Percentiles rank a stretch among this genome's conserved stretches.
These are phyloP conservation scores for Allophyes oxyacanthae DNA, from an alignment of 2,888 invertebrate genomes.

Conservation along the genomic window DNA sequence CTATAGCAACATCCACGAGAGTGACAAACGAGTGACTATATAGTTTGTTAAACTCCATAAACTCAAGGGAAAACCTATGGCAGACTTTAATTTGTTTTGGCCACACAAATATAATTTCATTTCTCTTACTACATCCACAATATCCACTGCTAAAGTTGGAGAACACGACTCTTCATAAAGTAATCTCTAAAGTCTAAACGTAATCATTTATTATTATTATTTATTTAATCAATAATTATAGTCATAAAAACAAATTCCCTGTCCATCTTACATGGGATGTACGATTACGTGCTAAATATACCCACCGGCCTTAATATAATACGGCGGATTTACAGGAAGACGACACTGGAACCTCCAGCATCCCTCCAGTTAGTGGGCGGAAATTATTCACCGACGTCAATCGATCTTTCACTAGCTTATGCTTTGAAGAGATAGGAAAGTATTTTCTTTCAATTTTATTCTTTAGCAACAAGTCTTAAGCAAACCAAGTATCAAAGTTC, in stretches of 20 bases:
- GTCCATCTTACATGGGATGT: constrained; percentile 14
- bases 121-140: too few relatives aligned
- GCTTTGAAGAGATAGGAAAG: constrained; percentile 3
- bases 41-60: too few relatives aligned
- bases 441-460: constrained; percentile 4
- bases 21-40: too few relatives aligned
- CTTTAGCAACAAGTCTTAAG: constrained; percentile 46
- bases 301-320: constrained; percentile 3
- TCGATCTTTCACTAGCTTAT: constrained; percentile 12
- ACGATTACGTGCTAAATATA: constrained; percentile 3
- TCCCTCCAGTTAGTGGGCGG: constrained; percentile 21
- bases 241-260: background rate
- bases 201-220: too few relatives aligned
- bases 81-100: too few relatives aligned
- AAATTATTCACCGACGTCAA: constrained; percentile 35
- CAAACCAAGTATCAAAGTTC: constrained; percentile 28
- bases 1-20: too few relatives aligned
- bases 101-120: too few relatives aligned
- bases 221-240: too few relatives aligned
- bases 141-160: too few relatives aligned
- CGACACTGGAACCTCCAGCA: constrained; percentile 1
- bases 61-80: too few relatives aligned
- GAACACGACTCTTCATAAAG: too few relatives aligned
- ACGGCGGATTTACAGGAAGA: constrained; percentile 14
- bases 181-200: too few relatives aligned